A percentile compares a stretch with the other conserved stretches of the same genome.
Evolutionary conservation across 2,888 invertebrate genomes (phyloP).

Genomic region (Cremastinae sp.): DNA sequence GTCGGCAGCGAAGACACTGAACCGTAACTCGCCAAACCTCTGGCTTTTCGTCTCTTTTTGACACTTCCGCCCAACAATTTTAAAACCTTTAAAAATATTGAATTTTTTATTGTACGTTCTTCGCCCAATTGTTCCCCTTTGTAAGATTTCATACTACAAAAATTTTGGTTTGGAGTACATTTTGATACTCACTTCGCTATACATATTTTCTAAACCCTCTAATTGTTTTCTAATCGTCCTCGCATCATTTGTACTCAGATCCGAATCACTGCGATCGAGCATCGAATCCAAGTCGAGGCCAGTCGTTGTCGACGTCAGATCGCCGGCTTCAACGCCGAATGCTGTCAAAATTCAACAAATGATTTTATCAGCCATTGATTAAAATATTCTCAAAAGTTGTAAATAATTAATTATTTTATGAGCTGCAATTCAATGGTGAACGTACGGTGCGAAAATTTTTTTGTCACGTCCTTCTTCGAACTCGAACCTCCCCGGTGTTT

Average conservation of each 20-base stretch:
- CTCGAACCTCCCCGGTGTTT: conserved; percentile 76
- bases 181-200: conserved; percentile 87
- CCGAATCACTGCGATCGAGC: conserved; percentile 89
- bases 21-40: conserved; percentile 83
- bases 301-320: conserved; percentile 90
- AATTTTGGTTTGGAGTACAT: conserved; percentile 73
- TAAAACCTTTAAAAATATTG: conserved; percentile 81
- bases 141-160: not conserved
- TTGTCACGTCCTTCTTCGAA: conserved; percentile 75
- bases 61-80: conserved; percentile 83
- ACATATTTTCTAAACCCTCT: conserved; percentile 92
- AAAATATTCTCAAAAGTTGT: too few relatives aligned
- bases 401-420: too few relatives aligned
- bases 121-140: not conserved
- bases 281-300: conserved; percentile 90
- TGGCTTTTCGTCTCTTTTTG: conserved; percentile 79
- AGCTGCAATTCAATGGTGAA: too few relatives aligned
- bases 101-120: not conserved
- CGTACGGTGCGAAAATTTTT: conserved; percentile 77
- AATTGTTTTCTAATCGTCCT: conserved; percentile 90
- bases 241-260: conserved; percentile 88
- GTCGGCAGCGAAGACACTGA: conserved; percentile 92
- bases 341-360: conserved; percentile 78
- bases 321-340: conserved; percentile 87
- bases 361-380: not conserved